Conservation (phyloP, 1,140 invertebrate genomes). For the Saccostrea glomerata region DNA sequence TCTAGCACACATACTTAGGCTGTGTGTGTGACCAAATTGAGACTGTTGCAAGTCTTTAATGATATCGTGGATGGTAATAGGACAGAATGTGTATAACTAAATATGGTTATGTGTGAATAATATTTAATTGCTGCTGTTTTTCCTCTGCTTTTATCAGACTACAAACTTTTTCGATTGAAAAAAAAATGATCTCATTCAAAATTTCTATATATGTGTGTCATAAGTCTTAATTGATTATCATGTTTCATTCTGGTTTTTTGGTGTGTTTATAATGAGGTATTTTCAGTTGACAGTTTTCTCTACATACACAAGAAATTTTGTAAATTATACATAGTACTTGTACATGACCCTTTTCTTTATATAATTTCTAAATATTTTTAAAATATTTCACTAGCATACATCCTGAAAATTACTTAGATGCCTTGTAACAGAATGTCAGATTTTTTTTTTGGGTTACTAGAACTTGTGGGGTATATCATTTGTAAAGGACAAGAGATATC, state of each 20-base stretch:
- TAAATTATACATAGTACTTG: not conserved
- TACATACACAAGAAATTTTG: not conserved
- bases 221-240: not conserved
- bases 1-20: not conserved
- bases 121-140: slow-evolving; percentile 14
- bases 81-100: not conserved
- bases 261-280: not conserved
- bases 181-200: slow-evolving; percentile 14
- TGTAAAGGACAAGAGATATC: too few species aligned
- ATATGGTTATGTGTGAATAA: not conserved
- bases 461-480: too few species aligned
- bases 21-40: not conserved
- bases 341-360: too few species aligned
- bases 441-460: too few species aligned
- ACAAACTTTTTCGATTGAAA: not conserved
- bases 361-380: too few species aligned
- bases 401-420: too few species aligned
- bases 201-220: not conserved
- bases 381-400: too few species aligned
- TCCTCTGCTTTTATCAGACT: slow-evolving; percentile 18
- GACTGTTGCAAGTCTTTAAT: not conserved
- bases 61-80: not conserved
- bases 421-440: too few species aligned
- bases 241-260: not conserved
- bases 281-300: not conserved